phyloP scores from a whole-genome alignment of 2,888 invertebrate genomes.

The Mesorhabditis belari region DNA sequence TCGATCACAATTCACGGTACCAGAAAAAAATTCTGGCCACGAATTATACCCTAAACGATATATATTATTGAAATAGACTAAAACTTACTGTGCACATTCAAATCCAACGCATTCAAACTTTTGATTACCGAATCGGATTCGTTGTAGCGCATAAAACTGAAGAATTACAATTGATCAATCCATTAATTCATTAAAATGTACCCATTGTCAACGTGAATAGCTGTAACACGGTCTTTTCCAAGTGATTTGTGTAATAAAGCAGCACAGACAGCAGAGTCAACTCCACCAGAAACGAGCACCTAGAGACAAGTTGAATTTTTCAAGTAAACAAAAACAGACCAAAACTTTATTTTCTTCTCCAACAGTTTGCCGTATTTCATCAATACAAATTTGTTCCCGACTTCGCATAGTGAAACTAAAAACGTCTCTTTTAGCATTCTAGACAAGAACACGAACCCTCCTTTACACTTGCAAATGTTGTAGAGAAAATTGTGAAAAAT shows the following conservation, averaged over 20 bases:
- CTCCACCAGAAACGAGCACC: conserved; percentile 74
- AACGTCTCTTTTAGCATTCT: conserved; percentile 10
- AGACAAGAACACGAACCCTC: conserved; percentile 35
- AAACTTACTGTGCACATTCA: conserved; percentile 36
- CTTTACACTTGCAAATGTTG: conserved; percentile 72
- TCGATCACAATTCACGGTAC: conserved; percentile 14
- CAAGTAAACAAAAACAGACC: conserved; percentile 61
- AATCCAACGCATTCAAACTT: conserved; percentile 32
- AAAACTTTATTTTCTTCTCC: conserved; percentile 79
- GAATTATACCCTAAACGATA: conserved; percentile 36
- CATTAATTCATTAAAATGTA: too few relatives aligned
- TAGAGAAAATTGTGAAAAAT: conserved; percentile 92
- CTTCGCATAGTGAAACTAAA: conserved; percentile 72
- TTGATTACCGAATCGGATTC: conserved; percentile 76
- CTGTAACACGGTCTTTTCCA: conserved; percentile 70
- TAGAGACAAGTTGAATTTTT: conserved; percentile 6
- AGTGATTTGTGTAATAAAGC: conserved; percentile 85
- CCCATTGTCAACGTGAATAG: conserved; percentile 97
- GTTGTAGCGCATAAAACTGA: conserved; percentile 75
- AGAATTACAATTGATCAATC: too few relatives aligned
- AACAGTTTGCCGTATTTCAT: conserved; percentile 80
- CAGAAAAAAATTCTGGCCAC: conserved; percentile 36
- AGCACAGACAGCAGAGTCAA: conserved; percentile 98
- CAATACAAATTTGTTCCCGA: conserved; percentile 81
- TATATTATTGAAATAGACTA: background rate